Evolutionary conservation across 2,888 invertebrate genomes (phyloP), one percentile per base, ranked within the genome.

Genomic region (Hyposoter didymator): DNA sequence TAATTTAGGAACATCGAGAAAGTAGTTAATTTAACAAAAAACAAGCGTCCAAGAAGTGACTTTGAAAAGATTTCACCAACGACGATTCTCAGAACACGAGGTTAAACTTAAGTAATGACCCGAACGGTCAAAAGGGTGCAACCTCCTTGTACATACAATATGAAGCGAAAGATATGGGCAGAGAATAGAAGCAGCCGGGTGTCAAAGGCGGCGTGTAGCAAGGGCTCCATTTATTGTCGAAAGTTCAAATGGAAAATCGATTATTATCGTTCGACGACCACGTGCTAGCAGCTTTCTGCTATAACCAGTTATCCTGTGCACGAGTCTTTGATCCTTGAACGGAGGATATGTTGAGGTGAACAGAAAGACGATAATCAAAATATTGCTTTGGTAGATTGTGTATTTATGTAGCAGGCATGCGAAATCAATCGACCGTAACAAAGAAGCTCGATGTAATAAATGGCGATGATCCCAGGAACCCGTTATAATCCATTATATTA

Each of bases 341-440:
- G 19, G 7, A n/a, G 49, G 19, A n/a, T 52, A 19, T n/a, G 0
- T 7, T 1, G n/a, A 19, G n/a, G 2, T n/a, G 19, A n/a, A 52
- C 49, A 52, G 5, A 52, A 52, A 52, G 49, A n/a, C 19, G n/a
- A 52, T 52, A 52, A 52, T 52, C n/a, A 52, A 52, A 52, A 52
- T 5, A n/a, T 52, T 0, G 49, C 47, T 47, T 47, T 17, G 47
- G 47, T 47, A 49, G 49, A n/a, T 47, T 0, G 49, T 49, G 17
- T 0, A 49, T 49, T 49, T 49, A 49, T n/a, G n/a, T 49, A 49
- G 17, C 17, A 49, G 49, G n/a, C 49, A n/a, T 52, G n/a, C 49
- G 7, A n/a, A 52, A 52, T n/a, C n/a, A 52, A n/a, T 52, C 49
- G 49, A 52, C n/a, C 6, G 49, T 52, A 52, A 52, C 6, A 19